These are phyloP conservation scores for Drosophila helvetica DNA, from an alignment of 2,888 invertebrate species.

Conservation along the genomic window DNA sequence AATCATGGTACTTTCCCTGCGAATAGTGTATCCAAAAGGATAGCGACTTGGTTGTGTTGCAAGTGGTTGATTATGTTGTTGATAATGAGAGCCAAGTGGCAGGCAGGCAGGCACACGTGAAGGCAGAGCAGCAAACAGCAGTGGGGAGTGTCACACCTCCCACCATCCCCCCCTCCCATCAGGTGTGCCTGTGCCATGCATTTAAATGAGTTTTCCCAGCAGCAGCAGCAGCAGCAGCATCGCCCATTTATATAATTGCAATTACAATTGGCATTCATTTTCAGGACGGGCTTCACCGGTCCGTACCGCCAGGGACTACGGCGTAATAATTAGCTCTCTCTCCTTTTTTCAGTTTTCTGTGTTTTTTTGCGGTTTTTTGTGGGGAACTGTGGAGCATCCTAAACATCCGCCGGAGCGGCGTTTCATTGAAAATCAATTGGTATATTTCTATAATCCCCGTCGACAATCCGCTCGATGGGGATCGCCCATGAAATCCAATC, in stretches of 20 bases:
- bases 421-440: constrained; percentile 26
- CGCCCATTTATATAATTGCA: constrained; percentile 55
- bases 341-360: background rate
- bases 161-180: constrained; percentile 1
- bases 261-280: constrained; percentile 47
- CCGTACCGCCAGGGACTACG: constrained; percentile 21
- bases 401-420: background rate
- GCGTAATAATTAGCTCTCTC: constrained; percentile 51
- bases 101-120: constrained; percentile 19
- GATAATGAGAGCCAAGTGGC: constrained; percentile 63
- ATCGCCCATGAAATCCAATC: constrained; percentile 57
- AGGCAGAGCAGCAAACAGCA: constrained; percentile 31
- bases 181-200: constrained; percentile 44
- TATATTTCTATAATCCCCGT: constrained; percentile 17
- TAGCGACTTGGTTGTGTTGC: constrained; percentile 11
- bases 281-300: constrained; percentile 21
- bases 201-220: constrained; percentile 58
- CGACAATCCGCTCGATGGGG: constrained; percentile 48
- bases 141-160: constrained; percentile 16
- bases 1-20: background rate
- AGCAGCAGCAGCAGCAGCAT: constrained; percentile 12
- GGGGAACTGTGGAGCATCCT: background rate
- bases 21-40: background rate
- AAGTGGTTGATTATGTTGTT: constrained; percentile 72
- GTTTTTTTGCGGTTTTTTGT: background rate